Conservation (phyloP, 2,113 vertebrate genomes). For the Cryptotis parvus region DNA sequence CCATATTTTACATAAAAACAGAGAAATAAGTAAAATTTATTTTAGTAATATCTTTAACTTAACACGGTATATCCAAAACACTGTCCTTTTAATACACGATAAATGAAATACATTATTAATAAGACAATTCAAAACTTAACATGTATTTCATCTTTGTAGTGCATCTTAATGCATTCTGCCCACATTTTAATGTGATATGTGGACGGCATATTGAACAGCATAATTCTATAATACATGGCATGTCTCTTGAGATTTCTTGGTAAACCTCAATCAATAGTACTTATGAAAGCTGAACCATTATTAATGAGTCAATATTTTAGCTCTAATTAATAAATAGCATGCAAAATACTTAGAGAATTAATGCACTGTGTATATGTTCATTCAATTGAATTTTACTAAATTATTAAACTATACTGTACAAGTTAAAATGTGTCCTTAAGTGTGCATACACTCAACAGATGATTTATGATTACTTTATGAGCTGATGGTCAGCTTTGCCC, state of each 20-base stretch:
- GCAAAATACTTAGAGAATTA: neutral
- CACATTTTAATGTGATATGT: too few relatives aligned
- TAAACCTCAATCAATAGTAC: neutral
- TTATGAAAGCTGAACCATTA: neutral
- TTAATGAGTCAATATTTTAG: neutral
- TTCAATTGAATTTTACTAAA: constrained; percentile 20
- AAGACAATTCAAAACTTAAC: too few relatives aligned
- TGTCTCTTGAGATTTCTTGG: neutral
- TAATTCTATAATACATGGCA: too few relatives aligned
- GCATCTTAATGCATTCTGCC: too few relatives aligned
- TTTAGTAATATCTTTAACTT: too few relatives aligned
- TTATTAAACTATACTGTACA: neutral
- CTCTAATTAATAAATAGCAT: neutral
- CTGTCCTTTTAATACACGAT: too few relatives aligned
- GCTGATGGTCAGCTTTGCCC: neutral
- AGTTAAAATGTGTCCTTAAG: neutral
- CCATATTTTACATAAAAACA: too few relatives aligned
- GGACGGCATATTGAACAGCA: too few relatives aligned
- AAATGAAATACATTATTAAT: too few relatives aligned
- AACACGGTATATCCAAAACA: too few relatives aligned
- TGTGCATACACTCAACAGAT: neutral
- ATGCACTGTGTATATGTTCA: neutral
- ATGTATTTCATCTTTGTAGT: too few relatives aligned
- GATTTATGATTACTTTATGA: neutral
- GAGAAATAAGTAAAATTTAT: too few relatives aligned